Conservation (phyloP, 2,797 vertebrate species). For the Spinus olivaceus region DNA sequence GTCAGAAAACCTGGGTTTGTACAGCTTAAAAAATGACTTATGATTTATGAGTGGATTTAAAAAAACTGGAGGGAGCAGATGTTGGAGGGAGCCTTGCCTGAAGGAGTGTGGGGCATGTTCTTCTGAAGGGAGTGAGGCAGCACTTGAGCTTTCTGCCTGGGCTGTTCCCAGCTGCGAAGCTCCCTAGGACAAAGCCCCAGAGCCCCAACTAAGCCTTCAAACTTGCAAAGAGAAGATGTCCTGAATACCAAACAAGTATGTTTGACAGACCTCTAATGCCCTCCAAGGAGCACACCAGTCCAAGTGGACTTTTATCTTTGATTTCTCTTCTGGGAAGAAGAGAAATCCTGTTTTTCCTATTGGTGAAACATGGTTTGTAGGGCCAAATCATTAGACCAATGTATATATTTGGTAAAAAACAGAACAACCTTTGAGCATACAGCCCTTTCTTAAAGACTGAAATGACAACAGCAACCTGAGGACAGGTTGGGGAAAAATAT, state of each 20-base stretch:
- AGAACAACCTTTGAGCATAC: neutral
- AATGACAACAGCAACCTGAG: neutral
- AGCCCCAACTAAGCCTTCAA: neutral
- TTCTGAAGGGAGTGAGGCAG: neutral
- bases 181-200: neutral
- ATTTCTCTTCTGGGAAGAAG: neutral
- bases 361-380: neutral
- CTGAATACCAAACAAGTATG: neutral
- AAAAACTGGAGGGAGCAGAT: neutral
- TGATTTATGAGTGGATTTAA: neutral
- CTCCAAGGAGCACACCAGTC: rapidly evolving
- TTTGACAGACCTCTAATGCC: neutral
- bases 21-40: neutral
- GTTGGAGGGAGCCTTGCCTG: neutral
- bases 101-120: neutral
- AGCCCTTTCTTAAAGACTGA: neutral
- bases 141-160: neutral
- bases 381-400: neutral
- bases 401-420: neutral
- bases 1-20: neutral
- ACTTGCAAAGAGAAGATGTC: neutral
- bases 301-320: neutral
- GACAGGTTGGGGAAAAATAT: neutral
- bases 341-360: neutral
- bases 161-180: neutral